Evolutionary conservation across 1,140 invertebrate species (phyloP), one percentile per base, ranked within the genome.

Genomic region (Hetaerina americana): DNA sequence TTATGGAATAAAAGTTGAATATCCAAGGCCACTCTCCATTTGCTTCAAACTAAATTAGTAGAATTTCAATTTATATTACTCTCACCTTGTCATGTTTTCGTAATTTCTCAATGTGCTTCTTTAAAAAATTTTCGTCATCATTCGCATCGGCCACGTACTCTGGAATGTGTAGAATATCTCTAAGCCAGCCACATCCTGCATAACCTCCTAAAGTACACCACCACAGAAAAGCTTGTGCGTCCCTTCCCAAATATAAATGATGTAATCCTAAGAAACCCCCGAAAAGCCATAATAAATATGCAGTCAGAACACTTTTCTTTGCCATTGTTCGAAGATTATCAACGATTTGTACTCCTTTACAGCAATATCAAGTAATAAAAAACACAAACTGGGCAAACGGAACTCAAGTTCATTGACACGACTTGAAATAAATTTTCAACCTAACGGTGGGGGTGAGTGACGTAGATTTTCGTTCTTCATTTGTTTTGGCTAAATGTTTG

Each of bases 161-260:
- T 0, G 93, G 92, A 70, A 98, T 91, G 70, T 87, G 85, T 75
- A 92, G 94, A 0, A 96, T 77, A 78, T 98, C 96, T 24, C 89
- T 82, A 0, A 97, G 74, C 91, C 94, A 96, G 2, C 94, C 95
- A 10, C 92, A 77, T 3, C 93, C 92, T 76, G 90, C 84, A 77
- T 93, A 94, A 3, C 94, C 95, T 18, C 94, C 95, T 10, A 93
- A 81, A 0, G 92, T 93, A 68, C 87, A 89, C 84, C 91, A 92
- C 87, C 92, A 95, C 0, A 96, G 82, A 77, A 97, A 92, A 0
- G 92, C 95, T 77, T 98, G 95, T n/a, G 88, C 84, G 79, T 97
- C 93, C 71, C 95, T 82, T 66, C 87, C 86, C 66, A 98, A 82
- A 79, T 98, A 98, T 77, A 97, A 87, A 79, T 97, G 94, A 82